Percentiles rank a stretch among this genome's conserved stretches.
These are phyloP conservation scores for Thamnophis sirtalis DNA, from an alignment of 2,113 vertebrate genomes.

Conservation along the genomic window DNA sequence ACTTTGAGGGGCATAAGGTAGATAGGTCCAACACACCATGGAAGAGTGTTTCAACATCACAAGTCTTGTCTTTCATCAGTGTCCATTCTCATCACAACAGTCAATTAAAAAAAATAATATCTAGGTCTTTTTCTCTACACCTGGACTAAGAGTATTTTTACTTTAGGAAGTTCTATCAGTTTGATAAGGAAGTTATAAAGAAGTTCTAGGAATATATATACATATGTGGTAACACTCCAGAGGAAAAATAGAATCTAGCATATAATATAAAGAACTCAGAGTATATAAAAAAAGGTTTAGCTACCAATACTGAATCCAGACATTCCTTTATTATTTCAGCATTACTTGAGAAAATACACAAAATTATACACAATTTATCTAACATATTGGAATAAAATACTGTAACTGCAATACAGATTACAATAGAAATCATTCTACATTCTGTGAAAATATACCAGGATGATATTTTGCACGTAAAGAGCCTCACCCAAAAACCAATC, in stretches of 20 bases:
- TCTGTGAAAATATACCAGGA: conserved; percentile 22
- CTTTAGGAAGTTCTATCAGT: neutral
- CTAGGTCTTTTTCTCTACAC: neutral
- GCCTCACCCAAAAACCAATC: conserved; percentile 44
- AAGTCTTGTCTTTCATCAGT: neutral
- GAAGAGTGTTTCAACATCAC: neutral
- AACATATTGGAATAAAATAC: conserved; percentile 34
- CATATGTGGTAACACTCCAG: neutral
- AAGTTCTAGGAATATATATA: neutral
- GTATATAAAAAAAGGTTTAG: conserved; percentile 34
- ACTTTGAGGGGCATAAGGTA: neutral
- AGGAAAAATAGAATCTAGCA: neutral
- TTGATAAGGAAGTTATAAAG: neutral
- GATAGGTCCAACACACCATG: neutral
- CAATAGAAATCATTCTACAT: conserved; percentile 19
- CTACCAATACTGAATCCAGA: conserved; percentile 43
- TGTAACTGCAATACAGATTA: neutral
- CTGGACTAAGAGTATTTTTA: neutral
- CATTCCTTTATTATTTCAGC: conserved; percentile 59
- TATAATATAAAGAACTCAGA: conserved; percentile 17
- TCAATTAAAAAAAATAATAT: neutral
- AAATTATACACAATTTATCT: conserved; percentile 34
- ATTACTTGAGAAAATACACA: conserved; percentile 48
- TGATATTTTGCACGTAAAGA: conserved; percentile 28
- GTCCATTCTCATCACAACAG: neutral